phyloP scores from a whole-genome alignment of 2,113 vertebrate species.

The Charadrius vociferus region DNA sequence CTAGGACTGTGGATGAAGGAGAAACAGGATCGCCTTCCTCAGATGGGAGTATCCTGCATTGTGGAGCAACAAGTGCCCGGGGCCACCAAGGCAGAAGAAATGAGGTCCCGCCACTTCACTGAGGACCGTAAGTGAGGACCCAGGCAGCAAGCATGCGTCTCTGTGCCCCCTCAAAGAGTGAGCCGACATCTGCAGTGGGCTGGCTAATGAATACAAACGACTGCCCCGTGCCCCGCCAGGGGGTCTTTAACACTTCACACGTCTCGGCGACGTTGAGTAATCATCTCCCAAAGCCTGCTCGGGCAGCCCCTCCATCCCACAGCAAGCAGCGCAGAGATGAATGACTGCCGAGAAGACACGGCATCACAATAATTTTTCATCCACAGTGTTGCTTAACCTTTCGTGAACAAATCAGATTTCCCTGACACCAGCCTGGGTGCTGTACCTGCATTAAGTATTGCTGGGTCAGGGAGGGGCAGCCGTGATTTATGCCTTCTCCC shows the following conservation, averaged over 20 bases:
- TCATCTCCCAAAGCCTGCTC: neutral
- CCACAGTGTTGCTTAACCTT: neutral
- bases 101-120: fast-evolving
- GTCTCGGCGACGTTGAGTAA: slow-evolving; percentile 50
- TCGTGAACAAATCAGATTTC: slow-evolving; percentile 10
- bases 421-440: neutral
- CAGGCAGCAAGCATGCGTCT: neutral
- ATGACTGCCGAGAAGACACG: neutral
- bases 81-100: neutral
- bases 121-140: fast-evolving
- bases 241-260: slow-evolving; percentile 47
- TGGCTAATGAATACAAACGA: slow-evolving; percentile 46
- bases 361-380: slow-evolving; percentile 18
- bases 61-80: neutral
- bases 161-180: neutral
- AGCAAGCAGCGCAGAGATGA: neutral
- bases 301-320: neutral
- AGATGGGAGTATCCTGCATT: fast-evolving
- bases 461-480: slow-evolving; percentile 28
- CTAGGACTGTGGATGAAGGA: fast-evolving
- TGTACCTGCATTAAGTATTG: neutral
- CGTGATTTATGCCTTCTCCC: neutral
- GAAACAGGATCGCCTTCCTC: neutral
- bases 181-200: neutral
- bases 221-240: neutral